Percentiles rank a stretch among this genome's conserved stretches.
Evolutionary conservation across 92 coral and sea anemone genomes (phyloP).

Genomic region (Blastomussa wellsi): DNA sequence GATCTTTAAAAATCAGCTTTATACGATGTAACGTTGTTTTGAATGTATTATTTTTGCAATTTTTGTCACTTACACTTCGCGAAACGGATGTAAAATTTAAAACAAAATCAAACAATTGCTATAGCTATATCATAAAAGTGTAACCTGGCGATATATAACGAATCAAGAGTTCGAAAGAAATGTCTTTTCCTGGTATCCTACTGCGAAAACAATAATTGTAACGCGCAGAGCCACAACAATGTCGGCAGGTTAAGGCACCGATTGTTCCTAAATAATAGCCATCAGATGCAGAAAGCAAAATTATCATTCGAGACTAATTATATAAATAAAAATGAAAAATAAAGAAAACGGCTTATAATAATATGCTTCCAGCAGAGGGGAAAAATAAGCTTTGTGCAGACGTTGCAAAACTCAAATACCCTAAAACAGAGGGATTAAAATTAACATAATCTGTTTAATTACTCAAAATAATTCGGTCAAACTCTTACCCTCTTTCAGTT

Average conservation of each 20-base stretch:
- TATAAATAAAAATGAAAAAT: neutral
- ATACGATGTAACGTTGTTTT: too few species aligned
- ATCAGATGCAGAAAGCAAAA: neutral
- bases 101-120: neutral
- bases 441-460: slow-evolving; percentile 16
- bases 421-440: neutral
- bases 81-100: neutral
- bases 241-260: neutral
- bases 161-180: neutral
- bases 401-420: neutral
- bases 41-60: neutral
- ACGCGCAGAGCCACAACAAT: neutral
- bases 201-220: neutral
- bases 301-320: neutral
- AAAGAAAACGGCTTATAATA: neutral
- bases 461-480: slow-evolving; percentile 2
- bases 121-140: neutral
- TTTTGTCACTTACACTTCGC: neutral
- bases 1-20: neutral
- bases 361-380: neutral
- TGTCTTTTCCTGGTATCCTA: neutral
- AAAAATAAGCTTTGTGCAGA: neutral
- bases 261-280: neutral
- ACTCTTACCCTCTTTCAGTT: neutral
- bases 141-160: neutral